Base-by-base conservation (phyloP, 1,140 invertebrate species). In the Maconellicoccus hirsutus region DNA sequence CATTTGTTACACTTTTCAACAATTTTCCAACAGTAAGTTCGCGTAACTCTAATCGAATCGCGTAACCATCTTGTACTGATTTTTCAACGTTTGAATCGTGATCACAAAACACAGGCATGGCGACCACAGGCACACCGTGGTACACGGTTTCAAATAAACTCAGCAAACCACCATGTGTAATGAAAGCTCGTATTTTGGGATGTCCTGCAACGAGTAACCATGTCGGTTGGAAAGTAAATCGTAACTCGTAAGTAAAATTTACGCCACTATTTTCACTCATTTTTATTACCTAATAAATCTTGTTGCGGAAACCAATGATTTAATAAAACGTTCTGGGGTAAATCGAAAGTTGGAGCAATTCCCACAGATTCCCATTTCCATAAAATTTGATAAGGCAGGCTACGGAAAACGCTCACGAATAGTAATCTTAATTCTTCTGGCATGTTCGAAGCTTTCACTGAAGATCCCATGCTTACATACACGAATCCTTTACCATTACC, bases 121-220 rank as follows among this genome's bases (percentile, higher is more conserved):
- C 84, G 16, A 91, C 84, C 0, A 91, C 85, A 0, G 91, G 91
- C 0, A 90, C 86, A 16, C 87, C 90, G 76, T 90, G 87, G 76
- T 86, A 91, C 6, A 90, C 87, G 0, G 89, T 88, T 77, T 94
- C 91, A 75, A 87, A 90, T 79, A 91, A 85, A 73, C 89, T 90
- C 69, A 92, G 81, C 2, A 92, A 78, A 7, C 91, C 91, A 2
- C 90, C 89, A 77, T 94, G 91, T 0, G 89, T 91, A 0, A 93
- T 84, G 76, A 93, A 93, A 0, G 88, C 89, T 69, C 84, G 82
- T 1, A 90, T 81, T 75, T 89, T 88, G 1, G 83, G 82, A 77
- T 92, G 89, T 22, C 88, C 86, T 85, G 70, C 2, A 23, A 16
- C 3, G 6, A 16, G 16, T 6, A 59, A 16, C 16, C 6, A 4